Percentiles rank a stretch among this genome's conserved stretches.
phyloP scores from a whole-genome alignment of 2,113 vertebrate species.

The Cyprinodon variegatus region DNA sequence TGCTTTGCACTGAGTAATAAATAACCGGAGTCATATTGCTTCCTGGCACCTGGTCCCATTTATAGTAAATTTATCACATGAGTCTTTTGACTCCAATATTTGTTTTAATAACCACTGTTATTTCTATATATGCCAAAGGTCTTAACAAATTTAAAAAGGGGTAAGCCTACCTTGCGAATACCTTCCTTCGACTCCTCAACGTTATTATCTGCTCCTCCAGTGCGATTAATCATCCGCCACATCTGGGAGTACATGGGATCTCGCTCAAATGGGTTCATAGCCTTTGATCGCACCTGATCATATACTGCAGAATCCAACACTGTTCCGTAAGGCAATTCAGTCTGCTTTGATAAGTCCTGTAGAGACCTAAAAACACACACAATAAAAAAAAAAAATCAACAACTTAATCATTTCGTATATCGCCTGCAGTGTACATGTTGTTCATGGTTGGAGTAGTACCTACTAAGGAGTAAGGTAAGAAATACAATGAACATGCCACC shows the following conservation, averaged over 20 bases:
- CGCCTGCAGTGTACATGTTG: background rate
- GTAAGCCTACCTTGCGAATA: constrained; percentile 89
- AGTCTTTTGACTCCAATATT: background rate
- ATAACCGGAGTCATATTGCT: constrained; percentile 2
- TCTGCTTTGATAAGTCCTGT: constrained; percentile 96
- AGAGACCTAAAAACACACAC: constrained; percentile 85
- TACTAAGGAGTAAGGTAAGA: too few species aligned
- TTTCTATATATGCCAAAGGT: constrained; percentile 4
- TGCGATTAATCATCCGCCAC: constrained; percentile 98
- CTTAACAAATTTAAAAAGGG: constrained; percentile 9
- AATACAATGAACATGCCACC: background rate
- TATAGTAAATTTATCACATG: background rate
- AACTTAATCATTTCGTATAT: background rate
- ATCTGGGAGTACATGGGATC: constrained; percentile 98
- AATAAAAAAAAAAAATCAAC: background rate
- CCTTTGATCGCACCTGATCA: constrained; percentile 94
- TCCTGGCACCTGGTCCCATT: constrained; percentile 7
- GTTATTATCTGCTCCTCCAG: constrained; percentile 93
- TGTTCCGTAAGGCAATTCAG: constrained; percentile 94
- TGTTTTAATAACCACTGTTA: constrained; percentile 12
- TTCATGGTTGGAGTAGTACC: background rate
- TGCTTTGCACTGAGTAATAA: background rate
- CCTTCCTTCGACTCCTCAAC: constrained; percentile 93
- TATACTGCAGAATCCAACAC: constrained; percentile 97
- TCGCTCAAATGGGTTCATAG: constrained; percentile 97